A percentile compares a stretch with the other conserved stretches of the same genome.
Evolutionary conservation across 2,888 invertebrate genomes (phyloP).

Genomic region (Clusia tigrina): DNA sequence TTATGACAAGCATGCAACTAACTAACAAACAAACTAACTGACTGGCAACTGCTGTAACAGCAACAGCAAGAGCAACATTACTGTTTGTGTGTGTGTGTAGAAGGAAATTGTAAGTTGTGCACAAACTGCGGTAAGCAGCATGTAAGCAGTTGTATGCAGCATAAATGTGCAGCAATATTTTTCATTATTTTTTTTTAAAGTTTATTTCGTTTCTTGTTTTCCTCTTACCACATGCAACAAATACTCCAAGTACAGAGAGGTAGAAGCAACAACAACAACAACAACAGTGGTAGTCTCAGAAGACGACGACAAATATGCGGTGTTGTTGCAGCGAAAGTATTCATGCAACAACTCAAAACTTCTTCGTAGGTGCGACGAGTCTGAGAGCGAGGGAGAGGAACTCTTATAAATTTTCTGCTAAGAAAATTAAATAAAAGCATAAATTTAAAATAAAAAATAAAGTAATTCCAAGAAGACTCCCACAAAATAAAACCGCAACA

Average conservation of each 20-base stretch:
- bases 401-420: not conserved
- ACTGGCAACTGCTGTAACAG: not conserved
- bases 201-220: not conserved
- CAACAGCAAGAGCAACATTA: no score
- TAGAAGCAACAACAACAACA: no score
- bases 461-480: not conserved
- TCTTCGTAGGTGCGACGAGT: no score
- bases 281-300: not conserved
- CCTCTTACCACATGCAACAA: not conserved
- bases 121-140: slow-evolving; percentile 9
- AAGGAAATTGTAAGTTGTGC: not conserved
- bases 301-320: not conserved
- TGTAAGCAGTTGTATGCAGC: slow-evolving; percentile 1
- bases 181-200: not conserved
- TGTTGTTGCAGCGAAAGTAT: no score
- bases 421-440: not conserved
- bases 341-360: no score
- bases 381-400: no score
- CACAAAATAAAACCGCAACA: slow-evolving; percentile 11
- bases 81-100: no score
- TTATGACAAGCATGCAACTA: slow-evolving; percentile 8
- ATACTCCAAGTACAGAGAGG: not conserved
- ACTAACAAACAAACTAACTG: not conserved
- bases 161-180: not conserved
- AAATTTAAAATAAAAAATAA: not conserved